Evolutionary conservation across 2,113 vertebrate genomes (phyloP).

Genomic region (Tricholaema leucomelas): DNA sequence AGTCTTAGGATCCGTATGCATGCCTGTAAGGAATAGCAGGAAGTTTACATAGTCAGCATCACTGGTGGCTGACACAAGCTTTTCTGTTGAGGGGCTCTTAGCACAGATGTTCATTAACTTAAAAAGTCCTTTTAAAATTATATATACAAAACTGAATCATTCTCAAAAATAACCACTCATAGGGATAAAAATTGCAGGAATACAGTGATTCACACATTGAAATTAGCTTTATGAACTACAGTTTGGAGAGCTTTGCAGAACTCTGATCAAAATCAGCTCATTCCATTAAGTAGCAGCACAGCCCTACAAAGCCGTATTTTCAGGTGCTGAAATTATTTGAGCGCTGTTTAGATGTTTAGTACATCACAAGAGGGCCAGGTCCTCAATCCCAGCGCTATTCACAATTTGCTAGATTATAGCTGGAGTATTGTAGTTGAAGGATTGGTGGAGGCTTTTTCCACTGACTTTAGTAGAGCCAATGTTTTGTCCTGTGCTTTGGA

Average conservation of each 20-base stretch:
- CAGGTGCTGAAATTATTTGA: conserved; percentile 38
- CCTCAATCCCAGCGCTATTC: not conserved
- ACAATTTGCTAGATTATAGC: not conserved
- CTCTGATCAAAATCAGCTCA: conserved; percentile 6
- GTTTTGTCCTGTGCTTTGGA: not conserved
- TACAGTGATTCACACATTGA: conserved; percentile 63
- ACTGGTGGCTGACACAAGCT: conserved; percentile 53
- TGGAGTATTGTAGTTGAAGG: not conserved
- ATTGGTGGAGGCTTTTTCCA: not conserved
- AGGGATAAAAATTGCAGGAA: conserved; percentile 67
- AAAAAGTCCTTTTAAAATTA: conserved; percentile 60
- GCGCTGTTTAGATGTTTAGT: not conserved
- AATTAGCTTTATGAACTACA: conserved; percentile 53
- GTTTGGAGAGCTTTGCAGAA: conserved; percentile 48
- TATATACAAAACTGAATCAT: conserved; percentile 66
- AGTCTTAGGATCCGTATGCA: not conserved
- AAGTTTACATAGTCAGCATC: conserved; percentile 43
- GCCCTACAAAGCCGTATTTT: conserved; percentile 6
- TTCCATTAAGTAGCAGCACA: conserved; percentile 33
- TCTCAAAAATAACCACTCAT: conserved; percentile 66
- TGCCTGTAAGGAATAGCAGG: not conserved
- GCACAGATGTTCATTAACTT: conserved; percentile 68
- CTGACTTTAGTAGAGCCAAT: not conserved
- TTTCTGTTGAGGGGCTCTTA: conserved; percentile 54
- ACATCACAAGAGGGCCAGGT: not conserved